These are phyloP conservation scores for Hyperopisus bebe DNA, from an alignment of 2,113 vertebrate species.

Conservation along the genomic window DNA sequence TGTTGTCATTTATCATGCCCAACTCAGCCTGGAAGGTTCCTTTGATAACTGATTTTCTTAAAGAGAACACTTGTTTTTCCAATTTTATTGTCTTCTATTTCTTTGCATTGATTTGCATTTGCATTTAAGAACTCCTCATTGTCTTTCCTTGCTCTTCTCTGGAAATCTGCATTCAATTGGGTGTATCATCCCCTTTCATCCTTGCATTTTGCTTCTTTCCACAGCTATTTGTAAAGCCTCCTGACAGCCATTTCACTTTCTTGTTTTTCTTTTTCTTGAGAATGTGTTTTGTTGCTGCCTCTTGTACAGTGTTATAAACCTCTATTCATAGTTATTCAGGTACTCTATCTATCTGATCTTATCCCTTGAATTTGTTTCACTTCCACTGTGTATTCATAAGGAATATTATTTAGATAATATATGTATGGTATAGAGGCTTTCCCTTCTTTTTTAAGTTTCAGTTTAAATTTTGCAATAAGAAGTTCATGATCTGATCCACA, in stretches of 20 bases:
- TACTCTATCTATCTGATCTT: neutral
- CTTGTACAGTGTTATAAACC: neutral
- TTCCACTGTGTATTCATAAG: neutral
- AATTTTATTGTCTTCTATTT: neutral
- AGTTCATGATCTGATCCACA: neutral
- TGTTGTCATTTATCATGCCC: neutral
- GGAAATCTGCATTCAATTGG: neutral
- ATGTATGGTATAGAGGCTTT: neutral
- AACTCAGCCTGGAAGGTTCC: neutral
- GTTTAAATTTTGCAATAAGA: neutral
- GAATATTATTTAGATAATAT: neutral
- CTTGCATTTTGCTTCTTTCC: neutral
- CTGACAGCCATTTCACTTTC: neutral
- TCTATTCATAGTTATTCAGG: neutral
- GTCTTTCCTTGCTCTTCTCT: neutral
- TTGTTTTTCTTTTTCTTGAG: neutral
- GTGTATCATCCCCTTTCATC: neutral
- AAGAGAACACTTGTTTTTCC: neutral
- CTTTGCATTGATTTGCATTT: neutral
- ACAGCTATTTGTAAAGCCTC: neutral
- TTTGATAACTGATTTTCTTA: neutral
- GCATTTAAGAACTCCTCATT: neutral
- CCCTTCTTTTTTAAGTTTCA: neutral
- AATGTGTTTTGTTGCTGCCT: neutral
- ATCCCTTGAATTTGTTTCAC: neutral